A percentile compares a stretch with the other conserved stretches of the same genome.
Conservation (phyloP, 2,888 invertebrate species). For the Metellina segmentata region DNA sequence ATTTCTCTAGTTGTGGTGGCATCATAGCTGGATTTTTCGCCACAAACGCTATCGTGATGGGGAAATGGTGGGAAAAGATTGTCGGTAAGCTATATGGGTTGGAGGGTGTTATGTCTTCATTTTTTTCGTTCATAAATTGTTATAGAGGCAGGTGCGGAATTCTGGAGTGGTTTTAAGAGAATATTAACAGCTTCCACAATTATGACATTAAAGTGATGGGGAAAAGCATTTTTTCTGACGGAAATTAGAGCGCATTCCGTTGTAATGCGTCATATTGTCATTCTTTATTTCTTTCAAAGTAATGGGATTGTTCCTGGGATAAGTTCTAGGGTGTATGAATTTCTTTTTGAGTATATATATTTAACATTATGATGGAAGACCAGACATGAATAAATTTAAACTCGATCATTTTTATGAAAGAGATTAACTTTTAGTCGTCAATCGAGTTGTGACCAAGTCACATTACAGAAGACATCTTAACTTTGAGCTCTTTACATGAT, state of each 20-base stretch:
- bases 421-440: no score
- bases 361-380: no score
- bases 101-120: conserved; percentile 7
- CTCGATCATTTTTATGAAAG: no score
- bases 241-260: not conserved
- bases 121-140: conserved; percentile 50
- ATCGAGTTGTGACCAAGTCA: no score
- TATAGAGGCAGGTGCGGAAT: conserved; percentile 50
- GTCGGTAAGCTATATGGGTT: conserved; percentile 52
- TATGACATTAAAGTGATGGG: conserved; percentile 28
- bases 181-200: conserved; percentile 37
- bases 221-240: not conserved
- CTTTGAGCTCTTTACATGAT: no score
- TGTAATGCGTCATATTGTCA: not conserved
- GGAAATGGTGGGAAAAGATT: conserved; percentile 64
- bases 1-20: conserved; percentile 71
- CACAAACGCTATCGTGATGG: conserved; percentile 59
- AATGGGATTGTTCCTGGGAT: not conserved
- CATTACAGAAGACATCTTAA: no score
- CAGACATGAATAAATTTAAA: no score
- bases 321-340: no score
- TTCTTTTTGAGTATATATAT: no score
- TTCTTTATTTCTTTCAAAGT: not conserved
- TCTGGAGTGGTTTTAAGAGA: conserved; percentile 17
- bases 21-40: conserved; percentile 67